phyloP scores from a whole-genome alignment of 37 sponge, comb jelly and placozoan species.

The Bolinopsis microptera region DNA sequence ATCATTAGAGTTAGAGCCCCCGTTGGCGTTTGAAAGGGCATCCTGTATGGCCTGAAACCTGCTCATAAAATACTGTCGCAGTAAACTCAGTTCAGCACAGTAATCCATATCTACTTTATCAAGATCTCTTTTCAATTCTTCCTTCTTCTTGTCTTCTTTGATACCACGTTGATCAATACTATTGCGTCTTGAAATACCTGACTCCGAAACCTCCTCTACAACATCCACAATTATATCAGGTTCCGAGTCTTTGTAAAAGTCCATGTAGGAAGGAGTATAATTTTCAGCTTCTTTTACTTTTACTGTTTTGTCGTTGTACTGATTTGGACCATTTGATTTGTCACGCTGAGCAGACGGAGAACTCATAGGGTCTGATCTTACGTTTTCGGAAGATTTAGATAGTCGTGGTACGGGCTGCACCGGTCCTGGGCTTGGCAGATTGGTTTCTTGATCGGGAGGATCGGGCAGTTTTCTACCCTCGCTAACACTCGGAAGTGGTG shows the following conservation, averaged over 20 bases:
- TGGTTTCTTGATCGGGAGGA: background rate
- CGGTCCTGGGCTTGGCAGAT: background rate
- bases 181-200: background rate
- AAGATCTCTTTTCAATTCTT: background rate
- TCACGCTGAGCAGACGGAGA: background rate
- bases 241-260: background rate
- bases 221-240: background rate
- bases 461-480: background rate
- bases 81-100: background rate
- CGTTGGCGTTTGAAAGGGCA: background rate
- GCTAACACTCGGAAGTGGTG: background rate
- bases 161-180: conserved; percentile 9
- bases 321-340: background rate
- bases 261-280: conserved; percentile 11
- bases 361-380: background rate
- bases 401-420: background rate
- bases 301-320: conserved; percentile 2
- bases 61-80: background rate
- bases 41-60: background rate
- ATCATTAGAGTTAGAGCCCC: background rate
- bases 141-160: background rate
- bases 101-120: background rate
- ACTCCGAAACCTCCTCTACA: background rate
- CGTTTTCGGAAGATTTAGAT: background rate
- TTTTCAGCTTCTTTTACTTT: background rate